Conservation (phyloP, 2,113 vertebrate species). For the Hippocampus comes region DNA sequence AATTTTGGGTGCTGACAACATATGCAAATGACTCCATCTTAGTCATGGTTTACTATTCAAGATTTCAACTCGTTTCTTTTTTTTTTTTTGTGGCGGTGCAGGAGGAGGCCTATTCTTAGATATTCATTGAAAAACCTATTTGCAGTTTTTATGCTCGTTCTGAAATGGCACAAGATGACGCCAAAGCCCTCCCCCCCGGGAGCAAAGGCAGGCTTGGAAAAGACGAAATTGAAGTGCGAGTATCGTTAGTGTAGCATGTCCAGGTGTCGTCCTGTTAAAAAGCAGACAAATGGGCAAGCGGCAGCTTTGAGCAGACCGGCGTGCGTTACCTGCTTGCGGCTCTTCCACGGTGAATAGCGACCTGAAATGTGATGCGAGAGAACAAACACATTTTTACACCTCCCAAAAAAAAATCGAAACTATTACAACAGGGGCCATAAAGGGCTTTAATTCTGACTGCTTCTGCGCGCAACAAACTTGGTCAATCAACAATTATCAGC, state of each 20-base stretch:
- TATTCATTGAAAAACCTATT: too few relatives aligned
- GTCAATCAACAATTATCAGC: too few relatives aligned
- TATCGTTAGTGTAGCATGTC: too few relatives aligned
- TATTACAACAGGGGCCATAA: slow-evolving; percentile 7
- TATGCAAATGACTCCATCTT: too few relatives aligned
- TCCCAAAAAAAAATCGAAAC: slow-evolving; percentile 12
- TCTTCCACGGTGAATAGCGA: slow-evolving; percentile 99
- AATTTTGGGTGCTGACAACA: too few relatives aligned
- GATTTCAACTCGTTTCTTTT: too few relatives aligned
- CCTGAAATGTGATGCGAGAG: slow-evolving; percentile 82
- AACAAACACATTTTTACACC: slow-evolving; percentile 66
- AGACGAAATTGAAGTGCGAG: too few relatives aligned
- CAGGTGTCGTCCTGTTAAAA: too few relatives aligned
- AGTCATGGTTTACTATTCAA: too few relatives aligned
- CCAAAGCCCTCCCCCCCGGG: neutral
- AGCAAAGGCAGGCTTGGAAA: too few relatives aligned
- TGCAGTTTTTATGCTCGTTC: neutral
- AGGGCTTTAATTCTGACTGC: neutral
- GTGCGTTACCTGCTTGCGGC: slow-evolving; percentile 90
- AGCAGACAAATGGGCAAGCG: slow-evolving; percentile 10
- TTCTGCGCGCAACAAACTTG: neutral
- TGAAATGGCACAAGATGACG: neutral
- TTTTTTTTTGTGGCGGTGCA: too few relatives aligned
- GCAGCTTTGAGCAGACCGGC: slow-evolving; percentile 59
- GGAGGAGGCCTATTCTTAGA: too few relatives aligned